phyloP scores from a whole-genome alignment of 2,797 vertebrate genomes.

The Notolabrus celidotus region DNA sequence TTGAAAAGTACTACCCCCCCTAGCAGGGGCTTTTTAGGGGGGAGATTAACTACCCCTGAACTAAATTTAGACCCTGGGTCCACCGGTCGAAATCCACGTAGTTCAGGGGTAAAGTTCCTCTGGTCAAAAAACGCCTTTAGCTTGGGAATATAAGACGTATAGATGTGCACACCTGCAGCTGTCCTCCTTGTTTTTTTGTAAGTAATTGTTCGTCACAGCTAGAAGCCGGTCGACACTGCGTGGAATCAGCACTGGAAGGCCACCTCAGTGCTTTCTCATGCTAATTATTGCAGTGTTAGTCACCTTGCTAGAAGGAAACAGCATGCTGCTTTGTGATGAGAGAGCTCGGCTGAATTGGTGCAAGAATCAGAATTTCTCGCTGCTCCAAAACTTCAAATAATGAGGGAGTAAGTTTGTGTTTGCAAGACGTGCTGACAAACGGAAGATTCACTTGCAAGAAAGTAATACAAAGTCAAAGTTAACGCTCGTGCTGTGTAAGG shows the following conservation, averaged over 20 bases:
- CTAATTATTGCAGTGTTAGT: constrained; percentile 53
- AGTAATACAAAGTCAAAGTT: background rate
- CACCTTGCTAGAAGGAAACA: constrained; percentile 26
- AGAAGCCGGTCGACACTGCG: constrained; percentile 29
- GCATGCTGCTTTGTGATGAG: background rate
- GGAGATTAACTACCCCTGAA: too few species aligned
- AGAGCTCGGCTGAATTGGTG: background rate
- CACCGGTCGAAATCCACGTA: too few species aligned
- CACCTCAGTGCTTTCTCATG: constrained; percentile 40
- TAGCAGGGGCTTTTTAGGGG: too few species aligned
- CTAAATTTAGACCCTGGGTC: too few species aligned
- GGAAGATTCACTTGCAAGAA: background rate
- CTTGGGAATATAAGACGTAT: constrained; percentile 10
- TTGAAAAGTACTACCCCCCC: too few species aligned
- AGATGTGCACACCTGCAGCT: constrained; percentile 26
- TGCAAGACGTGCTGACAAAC: too few species aligned
- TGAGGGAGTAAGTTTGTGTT: too few species aligned
- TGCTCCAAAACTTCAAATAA: too few species aligned
- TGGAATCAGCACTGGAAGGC: constrained; percentile 13
- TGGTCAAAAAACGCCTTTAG: too few species aligned
- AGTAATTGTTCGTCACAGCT: constrained; percentile 44
- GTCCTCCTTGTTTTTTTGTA: constrained; percentile 23
- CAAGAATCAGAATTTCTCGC: background rate
- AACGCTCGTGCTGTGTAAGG: background rate
- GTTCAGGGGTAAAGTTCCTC: too few species aligned